phyloP scores from a whole-genome alignment of 2,113 vertebrate genomes.

The Entomyzon cyanotis region DNA sequence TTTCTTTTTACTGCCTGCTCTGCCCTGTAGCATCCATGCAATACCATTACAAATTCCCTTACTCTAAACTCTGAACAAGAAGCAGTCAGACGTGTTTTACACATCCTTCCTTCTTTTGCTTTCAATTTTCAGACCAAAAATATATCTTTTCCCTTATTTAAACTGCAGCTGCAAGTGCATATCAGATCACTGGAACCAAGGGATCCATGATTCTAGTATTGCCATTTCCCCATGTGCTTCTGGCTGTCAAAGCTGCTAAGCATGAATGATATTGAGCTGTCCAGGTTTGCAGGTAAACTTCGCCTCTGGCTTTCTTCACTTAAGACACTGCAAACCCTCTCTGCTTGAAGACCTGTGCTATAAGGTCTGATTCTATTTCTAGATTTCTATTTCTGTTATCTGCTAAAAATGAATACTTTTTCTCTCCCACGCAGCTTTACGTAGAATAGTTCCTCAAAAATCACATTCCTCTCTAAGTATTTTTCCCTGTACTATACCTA shows the following conservation, averaged over 20 bases:
- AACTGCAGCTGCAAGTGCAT: background rate
- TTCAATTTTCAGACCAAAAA: background rate
- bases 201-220: background rate
- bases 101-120: background rate
- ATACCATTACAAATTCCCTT: background rate
- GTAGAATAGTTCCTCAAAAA: background rate
- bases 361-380: background rate
- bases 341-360: background rate
- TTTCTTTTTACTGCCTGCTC: background rate
- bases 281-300: background rate
- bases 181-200: background rate
- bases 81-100: background rate
- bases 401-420: background rate
- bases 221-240: background rate
- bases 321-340: background rate
- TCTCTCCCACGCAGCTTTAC: background rate
- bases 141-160: background rate
- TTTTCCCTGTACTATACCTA: background rate
- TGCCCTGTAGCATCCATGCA: background rate
- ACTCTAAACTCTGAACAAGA: background rate
- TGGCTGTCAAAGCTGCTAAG: background rate
- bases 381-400: background rate
- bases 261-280: background rate
- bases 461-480: background rate
- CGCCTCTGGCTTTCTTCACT: background rate